Percentiles rank a stretch among this genome's conserved stretches.
Conservation (phyloP, 2,113 vertebrate species). For the Anser brachyrhynchus region DNA sequence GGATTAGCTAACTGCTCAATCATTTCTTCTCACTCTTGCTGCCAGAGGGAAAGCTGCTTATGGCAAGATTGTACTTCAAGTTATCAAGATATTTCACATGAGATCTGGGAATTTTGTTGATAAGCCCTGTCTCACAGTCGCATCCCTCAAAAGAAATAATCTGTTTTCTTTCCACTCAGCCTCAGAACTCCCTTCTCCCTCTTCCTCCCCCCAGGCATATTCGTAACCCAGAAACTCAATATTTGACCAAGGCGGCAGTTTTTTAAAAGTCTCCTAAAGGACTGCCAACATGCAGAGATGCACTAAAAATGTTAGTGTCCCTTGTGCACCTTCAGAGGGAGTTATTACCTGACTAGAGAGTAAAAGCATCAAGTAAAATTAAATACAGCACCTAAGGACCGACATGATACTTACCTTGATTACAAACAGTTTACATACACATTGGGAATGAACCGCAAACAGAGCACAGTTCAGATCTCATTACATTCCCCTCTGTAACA, state of each 20-base stretch:
- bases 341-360: background rate
- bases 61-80: conserved; percentile 24
- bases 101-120: conserved; percentile 45
- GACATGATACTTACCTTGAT: background rate
- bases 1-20: conserved; percentile 17
- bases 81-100: conserved; percentile 36
- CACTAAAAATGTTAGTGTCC: background rate
- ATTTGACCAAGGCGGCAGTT: background rate
- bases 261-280: background rate
- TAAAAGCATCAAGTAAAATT: background rate
- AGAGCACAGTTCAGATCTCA: background rate
- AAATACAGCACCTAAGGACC: background rate
- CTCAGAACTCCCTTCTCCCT: conserved; percentile 5
- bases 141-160: conserved; percentile 40
- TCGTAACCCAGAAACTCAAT: background rate
- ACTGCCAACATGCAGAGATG: background rate
- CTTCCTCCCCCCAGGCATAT: background rate
- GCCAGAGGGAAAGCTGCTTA: conserved; percentile 55
- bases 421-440: background rate
- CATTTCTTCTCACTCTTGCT: conserved; percentile 1
- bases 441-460: background rate
- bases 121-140: conserved; percentile 3
- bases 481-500: background rate
- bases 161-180: background rate
- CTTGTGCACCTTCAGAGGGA: background rate